Evolutionary conservation across 2,113 vertebrate species (phyloP), one percentile per base, ranked within the genome.

Genomic region (Clarias macrocephalus): DNA sequence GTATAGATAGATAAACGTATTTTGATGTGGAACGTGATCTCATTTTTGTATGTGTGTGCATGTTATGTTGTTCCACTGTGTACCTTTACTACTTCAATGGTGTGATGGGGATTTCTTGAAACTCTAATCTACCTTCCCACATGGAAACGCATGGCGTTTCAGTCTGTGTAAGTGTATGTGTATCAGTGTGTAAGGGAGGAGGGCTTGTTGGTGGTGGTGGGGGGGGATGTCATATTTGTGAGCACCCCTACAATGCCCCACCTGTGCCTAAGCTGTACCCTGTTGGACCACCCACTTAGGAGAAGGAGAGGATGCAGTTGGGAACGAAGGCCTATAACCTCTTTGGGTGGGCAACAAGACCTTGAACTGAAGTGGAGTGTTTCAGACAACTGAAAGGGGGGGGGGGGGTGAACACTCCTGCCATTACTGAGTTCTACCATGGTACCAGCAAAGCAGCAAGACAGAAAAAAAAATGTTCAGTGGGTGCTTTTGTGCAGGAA

Each of bases 201-300:
- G 62, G 83, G 88, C 28, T 81, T 79, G 80, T 86, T 89, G 85
- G 84, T 66, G 76, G 72, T n/a, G n/a, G n/a, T n/a, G 90, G 94
- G 93, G 91, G 88, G n/a, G n/a, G n/a, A n/a, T n/a, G n/a, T 75
- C 92, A 93, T 94, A 94, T 95, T 94, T 95, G 93, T 94, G 93
- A 94, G 92, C 93, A 95, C 93, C 94, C 94, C 94, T 94, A 94
- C 94, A 95, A 95, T 95, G 94, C 94, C 93, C 95, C 94, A 95
- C 95, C 95, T 95, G 95, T 95, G 95, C 93, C 94, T 95, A 92
- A 93, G 93, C 93, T 93, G 92, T 95, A 94, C 94, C 93, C 95
- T 92, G 90, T 91, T 92, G 92, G 95, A 96, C 95, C 95, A 95
- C 95, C 95, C 95, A 95, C 94, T 94, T 95, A 95, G 94, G 94